Conservation (phyloP, 1,140 invertebrate genomes). For the Conus ventricosus region DNA sequence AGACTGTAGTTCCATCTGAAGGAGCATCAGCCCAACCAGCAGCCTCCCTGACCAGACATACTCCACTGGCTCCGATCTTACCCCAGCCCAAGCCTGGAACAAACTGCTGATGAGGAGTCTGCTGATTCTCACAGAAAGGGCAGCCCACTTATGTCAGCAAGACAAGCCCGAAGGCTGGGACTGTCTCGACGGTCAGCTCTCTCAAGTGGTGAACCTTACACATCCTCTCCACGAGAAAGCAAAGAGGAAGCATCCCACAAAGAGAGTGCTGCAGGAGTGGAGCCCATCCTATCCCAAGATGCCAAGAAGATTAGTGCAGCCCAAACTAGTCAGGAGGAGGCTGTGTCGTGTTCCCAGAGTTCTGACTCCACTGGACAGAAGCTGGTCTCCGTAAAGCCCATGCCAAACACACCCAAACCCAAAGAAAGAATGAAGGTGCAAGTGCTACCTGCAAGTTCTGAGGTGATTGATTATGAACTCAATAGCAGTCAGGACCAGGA, state of each 20-base stretch:
- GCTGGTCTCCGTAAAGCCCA: too few relatives aligned
- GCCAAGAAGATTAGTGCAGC: background rate
- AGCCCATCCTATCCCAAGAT: background rate
- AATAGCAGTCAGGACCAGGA: background rate
- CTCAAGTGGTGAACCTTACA: background rate
- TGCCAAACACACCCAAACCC: background rate
- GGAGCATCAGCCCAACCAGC: background rate
- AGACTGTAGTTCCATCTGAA: background rate
- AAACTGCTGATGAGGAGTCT: background rate
- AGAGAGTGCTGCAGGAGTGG: background rate
- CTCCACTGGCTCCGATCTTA: background rate
- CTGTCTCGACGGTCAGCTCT: constrained; percentile 23
- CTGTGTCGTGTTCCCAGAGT: background rate
- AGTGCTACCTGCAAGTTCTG: background rate
- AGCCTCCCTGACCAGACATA: background rate
- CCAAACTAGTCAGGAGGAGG: background rate
- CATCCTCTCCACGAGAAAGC: background rate
- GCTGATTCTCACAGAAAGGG: background rate
- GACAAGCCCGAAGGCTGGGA: constrained; percentile 23
- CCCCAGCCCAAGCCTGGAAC: background rate
- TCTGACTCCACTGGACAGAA: background rate
- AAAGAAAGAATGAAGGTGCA: background rate
- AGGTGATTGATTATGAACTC: background rate
- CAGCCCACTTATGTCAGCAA: constrained; percentile 10
- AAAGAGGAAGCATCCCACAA: background rate